These are phyloP conservation scores for Odocoileus virginianus DNA, from an alignment of 2,113 vertebrate genomes.

Conservation along the genomic window DNA sequence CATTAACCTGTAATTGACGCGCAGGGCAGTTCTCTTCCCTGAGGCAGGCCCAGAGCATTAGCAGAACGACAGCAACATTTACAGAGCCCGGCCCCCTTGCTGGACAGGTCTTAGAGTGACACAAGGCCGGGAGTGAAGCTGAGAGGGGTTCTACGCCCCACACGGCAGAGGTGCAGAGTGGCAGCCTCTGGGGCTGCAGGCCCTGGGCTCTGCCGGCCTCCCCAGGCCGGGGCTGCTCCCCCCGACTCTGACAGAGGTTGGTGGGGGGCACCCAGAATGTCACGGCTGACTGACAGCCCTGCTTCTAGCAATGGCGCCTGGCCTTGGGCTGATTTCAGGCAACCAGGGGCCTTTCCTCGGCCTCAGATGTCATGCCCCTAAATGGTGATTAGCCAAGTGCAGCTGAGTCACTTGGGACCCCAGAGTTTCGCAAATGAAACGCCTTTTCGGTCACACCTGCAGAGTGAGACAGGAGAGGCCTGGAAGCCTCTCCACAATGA, in stretches of 20 bases:
- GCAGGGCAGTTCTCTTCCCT: conserved; percentile 53
- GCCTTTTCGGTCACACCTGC: neutral
- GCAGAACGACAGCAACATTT: neutral
- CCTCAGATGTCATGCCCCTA: neutral
- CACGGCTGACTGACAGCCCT: conserved; percentile 49
- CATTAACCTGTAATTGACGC: conserved; percentile 30
- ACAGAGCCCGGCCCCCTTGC: neutral
- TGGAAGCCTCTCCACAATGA: neutral
- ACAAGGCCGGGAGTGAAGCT: neutral
- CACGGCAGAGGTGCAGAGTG: neutral
- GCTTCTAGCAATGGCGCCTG: conserved; percentile 32
- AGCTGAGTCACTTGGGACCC: neutral
- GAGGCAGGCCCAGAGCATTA: conserved; percentile 28
- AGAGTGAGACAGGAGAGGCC: neutral
- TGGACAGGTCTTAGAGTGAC: neutral
- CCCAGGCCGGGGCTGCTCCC: neutral
- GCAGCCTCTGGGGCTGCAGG: neutral
- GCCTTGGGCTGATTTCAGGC: conserved; percentile 62
- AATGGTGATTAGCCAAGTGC: conserved; percentile 43
- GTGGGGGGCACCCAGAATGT: neutral
- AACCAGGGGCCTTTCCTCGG: neutral
- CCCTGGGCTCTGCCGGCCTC: neutral
- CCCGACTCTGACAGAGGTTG: neutral
- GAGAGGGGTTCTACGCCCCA: neutral
- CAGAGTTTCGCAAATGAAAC: neutral